phyloP scores from a whole-genome alignment of 2,113 vertebrate species.

The Ardeotis arabs region DNA sequence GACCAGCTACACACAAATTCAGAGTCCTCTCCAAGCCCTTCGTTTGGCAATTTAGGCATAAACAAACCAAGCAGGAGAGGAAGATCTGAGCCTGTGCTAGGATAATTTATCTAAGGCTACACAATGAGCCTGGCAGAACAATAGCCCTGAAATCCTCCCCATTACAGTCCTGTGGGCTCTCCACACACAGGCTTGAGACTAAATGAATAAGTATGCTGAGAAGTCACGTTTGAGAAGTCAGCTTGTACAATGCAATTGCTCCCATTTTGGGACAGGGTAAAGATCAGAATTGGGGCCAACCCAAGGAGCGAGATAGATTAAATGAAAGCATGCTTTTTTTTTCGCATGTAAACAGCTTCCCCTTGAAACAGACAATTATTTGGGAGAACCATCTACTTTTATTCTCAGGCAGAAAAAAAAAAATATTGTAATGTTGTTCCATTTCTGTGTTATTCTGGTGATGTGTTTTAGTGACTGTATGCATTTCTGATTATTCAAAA shows the following conservation, averaged over 20 bases:
- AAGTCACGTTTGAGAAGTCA: neutral
- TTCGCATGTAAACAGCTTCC: neutral
- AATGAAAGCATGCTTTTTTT: neutral
- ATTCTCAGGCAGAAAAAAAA: neutral
- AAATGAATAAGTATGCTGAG: neutral
- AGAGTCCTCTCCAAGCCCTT: neutral
- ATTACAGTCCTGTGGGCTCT: neutral
- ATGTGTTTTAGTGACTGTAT: conserved; percentile 24
- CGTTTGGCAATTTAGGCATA: neutral
- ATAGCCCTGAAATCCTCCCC: neutral
- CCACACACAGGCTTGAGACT: neutral
- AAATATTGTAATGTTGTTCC: neutral
- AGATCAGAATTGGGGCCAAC: neutral
- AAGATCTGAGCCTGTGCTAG: neutral
- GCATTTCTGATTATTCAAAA: conserved; percentile 54
- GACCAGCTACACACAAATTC: neutral
- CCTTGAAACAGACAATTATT: conserved; percentile 1
- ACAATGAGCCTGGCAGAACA: neutral
- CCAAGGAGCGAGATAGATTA: neutral
- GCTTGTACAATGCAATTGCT: neutral
- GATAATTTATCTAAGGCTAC: neutral
- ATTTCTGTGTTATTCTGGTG: conserved; percentile 24
- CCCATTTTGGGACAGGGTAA: neutral
- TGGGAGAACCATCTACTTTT: neutral
- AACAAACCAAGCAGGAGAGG: neutral